These are phyloP conservation scores for Otus sunia DNA, from an alignment of 2,113 vertebrate species.

Conservation along the genomic window DNA sequence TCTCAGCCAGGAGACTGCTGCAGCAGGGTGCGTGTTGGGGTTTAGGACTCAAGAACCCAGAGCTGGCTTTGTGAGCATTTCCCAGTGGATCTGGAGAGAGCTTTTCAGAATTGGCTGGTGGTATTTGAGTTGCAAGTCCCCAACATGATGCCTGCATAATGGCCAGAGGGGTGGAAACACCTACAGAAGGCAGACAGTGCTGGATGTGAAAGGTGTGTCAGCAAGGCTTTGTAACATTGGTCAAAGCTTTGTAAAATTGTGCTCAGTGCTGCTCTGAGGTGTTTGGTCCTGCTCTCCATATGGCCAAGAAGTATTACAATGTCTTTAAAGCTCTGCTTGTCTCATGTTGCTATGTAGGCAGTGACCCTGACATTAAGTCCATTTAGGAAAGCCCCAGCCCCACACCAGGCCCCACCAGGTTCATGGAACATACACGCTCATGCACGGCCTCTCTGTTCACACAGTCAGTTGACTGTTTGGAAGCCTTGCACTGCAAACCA, in stretches of 20 bases:
- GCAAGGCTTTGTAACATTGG: background rate
- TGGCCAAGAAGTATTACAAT: rapidly evolving
- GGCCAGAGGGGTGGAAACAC: background rate
- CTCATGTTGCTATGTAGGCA: rapidly evolving
- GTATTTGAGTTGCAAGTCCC: background rate
- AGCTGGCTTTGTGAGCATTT: background rate
- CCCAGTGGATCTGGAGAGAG: background rate
- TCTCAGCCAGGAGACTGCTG: background rate
- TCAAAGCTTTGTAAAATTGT: background rate
- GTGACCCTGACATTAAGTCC: background rate
- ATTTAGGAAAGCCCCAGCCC: background rate
- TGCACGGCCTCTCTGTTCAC: rapidly evolving
- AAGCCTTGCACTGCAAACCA: background rate
- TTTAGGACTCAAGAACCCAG: background rate
- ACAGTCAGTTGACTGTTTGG: background rate
- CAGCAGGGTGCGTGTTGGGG: background rate
- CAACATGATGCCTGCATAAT: rapidly evolving
- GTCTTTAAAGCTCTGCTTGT: background rate
- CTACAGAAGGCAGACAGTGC: background rate
- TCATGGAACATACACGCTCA: rapidly evolving
- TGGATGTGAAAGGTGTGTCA: background rate
- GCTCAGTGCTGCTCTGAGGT: rapidly evolving
- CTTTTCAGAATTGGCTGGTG: background rate
- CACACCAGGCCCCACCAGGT: background rate
- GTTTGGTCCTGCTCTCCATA: background rate